Percentiles rank a stretch among this genome's conserved stretches.
These are phyloP conservation scores for Eupithecia subfuscata DNA, from an alignment of 2,888 invertebrate genomes.

Conservation along the genomic window DNA sequence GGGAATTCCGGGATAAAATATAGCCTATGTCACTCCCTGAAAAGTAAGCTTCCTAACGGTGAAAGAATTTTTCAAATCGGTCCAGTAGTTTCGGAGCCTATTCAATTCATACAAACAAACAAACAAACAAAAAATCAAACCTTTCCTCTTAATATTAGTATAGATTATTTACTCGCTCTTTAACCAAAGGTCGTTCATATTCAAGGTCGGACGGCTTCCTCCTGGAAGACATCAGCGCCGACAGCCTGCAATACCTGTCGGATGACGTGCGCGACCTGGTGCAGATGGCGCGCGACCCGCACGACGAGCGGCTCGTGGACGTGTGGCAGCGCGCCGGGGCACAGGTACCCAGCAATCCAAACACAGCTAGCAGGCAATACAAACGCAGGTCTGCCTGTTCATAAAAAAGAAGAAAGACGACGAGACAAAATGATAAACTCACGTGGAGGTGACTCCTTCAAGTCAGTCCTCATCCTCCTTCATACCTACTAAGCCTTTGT, in stretches of 20 bases:
- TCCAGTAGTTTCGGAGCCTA: too few relatives aligned
- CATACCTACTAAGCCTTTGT: too few relatives aligned
- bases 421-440: background rate
- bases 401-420: background rate
- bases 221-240: constrained; percentile 66
- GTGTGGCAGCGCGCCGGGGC: constrained; percentile 69
- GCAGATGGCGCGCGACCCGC: constrained; percentile 68
- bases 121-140: too few relatives aligned
- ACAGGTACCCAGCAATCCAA: constrained; percentile 33
- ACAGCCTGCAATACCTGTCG: constrained; percentile 75
- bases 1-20: too few relatives aligned
- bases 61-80: too few relatives aligned
- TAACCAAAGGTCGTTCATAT: background rate
- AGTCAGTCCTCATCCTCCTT: too few relatives aligned
- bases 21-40: too few relatives aligned
- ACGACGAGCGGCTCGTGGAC: constrained; percentile 69
- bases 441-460: background rate
- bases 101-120: too few relatives aligned
- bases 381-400: background rate
- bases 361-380: background rate
- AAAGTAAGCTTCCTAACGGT: too few relatives aligned
- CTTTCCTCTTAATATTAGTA: too few relatives aligned
- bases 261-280: constrained; percentile 74
- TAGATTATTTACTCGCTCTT: background rate
- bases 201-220: constrained; percentile 62